Conservation (phyloP, 1,140 invertebrate genomes). For the Druon quercuslanigerum region DNA sequence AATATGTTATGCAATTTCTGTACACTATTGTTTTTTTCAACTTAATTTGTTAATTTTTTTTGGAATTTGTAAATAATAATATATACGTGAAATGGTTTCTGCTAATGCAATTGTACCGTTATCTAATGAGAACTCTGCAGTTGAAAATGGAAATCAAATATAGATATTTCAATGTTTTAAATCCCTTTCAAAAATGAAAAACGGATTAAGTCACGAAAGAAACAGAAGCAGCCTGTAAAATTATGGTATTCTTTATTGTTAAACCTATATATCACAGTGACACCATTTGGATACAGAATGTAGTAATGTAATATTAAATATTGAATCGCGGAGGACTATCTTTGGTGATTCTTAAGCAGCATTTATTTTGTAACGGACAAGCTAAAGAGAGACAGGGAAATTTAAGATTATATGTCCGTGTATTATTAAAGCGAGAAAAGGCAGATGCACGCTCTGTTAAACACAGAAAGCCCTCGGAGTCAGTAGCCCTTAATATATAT, state of each 20-base stretch:
- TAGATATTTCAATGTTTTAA: no score
- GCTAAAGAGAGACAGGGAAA: conserved; percentile 4
- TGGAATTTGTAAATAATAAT: no score
- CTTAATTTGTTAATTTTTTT: no score
- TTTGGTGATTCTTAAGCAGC: conserved; percentile 45
- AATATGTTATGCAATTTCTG: no score
- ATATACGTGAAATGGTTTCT: no score
- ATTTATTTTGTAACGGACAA: background rate
- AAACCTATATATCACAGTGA: conserved; percentile 50
- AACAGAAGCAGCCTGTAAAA: conserved; percentile 29
- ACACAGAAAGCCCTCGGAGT: conserved; percentile 4
- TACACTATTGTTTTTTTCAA: no score
- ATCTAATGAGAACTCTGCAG: no score
- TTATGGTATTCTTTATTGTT: conserved; percentile 41
- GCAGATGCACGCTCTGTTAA: no score
- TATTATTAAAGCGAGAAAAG: background rate
- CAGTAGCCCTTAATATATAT: no score
- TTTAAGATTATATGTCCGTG: conserved; percentile 35
- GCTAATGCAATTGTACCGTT: no score
- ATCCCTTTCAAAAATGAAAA: no score
- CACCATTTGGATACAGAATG: conserved; percentile 59
- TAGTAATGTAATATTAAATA: conserved; percentile 45
- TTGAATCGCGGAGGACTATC: conserved; percentile 46
- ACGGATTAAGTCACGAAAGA: background rate
- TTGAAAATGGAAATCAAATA: no score